phyloP scores from a whole-genome alignment of 1,140 invertebrate species.

The Rhopalosiphum padi region DNA sequence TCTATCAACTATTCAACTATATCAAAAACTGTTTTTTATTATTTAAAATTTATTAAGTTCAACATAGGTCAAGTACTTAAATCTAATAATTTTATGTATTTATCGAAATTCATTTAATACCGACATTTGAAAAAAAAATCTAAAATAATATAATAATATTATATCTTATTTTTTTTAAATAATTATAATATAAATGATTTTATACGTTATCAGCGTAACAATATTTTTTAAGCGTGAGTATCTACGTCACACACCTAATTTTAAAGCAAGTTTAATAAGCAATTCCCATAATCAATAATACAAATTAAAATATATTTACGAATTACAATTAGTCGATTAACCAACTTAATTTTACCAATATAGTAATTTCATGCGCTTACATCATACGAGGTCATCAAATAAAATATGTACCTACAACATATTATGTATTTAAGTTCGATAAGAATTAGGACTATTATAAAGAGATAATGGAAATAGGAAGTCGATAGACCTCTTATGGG shows the following conservation, averaged over 20 bases:
- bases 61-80: background rate
- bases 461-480: background rate
- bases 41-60: background rate
- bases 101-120: background rate
- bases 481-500: background rate
- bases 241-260: background rate
- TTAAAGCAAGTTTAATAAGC: background rate
- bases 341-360: background rate
- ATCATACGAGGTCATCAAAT: background rate
- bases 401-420: background rate
- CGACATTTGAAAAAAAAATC: background rate
- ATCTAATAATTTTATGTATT: too few species aligned
- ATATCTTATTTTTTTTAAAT: background rate
- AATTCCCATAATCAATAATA: background rate
- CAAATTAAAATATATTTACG: background rate
- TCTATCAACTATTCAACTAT: background rate
- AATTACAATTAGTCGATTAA: background rate
- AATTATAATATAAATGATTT: background rate
- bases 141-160: background rate
- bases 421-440: background rate
- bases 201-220: background rate
- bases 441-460: background rate
- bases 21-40: background rate
- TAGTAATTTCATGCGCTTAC: background rate
- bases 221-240: too few species aligned